These are phyloP conservation scores for Serrognathus titanus DNA, from an alignment of 2,888 invertebrate species.

Conservation along the genomic window DNA sequence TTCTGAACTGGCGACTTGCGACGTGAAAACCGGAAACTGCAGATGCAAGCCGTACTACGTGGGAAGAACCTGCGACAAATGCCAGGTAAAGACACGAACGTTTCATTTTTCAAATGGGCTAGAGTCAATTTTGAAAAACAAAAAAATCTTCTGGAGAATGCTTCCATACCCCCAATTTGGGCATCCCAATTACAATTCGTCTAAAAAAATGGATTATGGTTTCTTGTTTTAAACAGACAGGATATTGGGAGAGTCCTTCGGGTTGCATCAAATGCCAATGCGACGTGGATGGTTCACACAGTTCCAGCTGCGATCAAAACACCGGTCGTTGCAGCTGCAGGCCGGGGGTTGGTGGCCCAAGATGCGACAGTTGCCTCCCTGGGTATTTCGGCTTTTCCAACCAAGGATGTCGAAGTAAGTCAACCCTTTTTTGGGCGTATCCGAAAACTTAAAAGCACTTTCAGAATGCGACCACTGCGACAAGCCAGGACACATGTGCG, in stretches of 20 bases:
- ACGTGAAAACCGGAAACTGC: constrained; percentile 76
- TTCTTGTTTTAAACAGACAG: constrained; percentile 51
- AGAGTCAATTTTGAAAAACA: too few species aligned
- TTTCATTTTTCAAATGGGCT: too few species aligned
- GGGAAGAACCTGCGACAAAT: constrained; percentile 72
- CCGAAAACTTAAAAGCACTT: constrained; percentile 21
- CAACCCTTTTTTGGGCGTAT: not conserved
- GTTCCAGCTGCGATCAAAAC: constrained; percentile 67
- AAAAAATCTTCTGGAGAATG: too few species aligned
- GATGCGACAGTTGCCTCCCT: constrained; percentile 71
- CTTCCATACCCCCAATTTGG: too few species aligned
- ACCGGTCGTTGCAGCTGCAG: constrained; percentile 78
- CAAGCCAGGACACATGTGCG: constrained; percentile 83
- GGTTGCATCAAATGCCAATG: constrained; percentile 87
- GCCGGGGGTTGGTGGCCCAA: constrained; percentile 68
- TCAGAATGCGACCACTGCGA: constrained; percentile 75
- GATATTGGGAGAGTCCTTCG: constrained; percentile 73
- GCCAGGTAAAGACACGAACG: constrained; percentile 56
- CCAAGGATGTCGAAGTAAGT: constrained; percentile 71
- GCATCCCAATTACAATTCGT: too few species aligned
- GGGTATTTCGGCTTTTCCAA: constrained; percentile 76
- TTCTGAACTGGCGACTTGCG: constrained; percentile 66
- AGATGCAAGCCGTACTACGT: constrained; percentile 69
- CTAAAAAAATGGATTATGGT: too few species aligned
- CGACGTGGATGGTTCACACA: constrained; percentile 63